Evolutionary conservation across 2,113 vertebrate species (phyloP), one percentile per base, ranked within the genome.

Genomic region (Chloropsis hardwickii): DNA sequence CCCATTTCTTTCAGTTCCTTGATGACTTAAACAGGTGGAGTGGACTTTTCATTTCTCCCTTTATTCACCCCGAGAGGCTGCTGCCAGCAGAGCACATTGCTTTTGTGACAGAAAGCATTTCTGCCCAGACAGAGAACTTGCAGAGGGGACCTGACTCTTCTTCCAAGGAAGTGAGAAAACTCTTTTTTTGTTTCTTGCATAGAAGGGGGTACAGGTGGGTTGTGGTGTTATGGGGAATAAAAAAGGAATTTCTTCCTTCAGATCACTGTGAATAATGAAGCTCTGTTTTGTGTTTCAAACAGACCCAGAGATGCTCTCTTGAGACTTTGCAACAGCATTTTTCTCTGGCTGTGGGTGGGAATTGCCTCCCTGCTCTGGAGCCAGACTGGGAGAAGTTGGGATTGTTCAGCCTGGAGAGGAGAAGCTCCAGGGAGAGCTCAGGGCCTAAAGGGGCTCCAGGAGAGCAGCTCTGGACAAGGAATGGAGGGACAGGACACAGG

Each of bases 1-100:
- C 71, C 44, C 37, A 1, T 79, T 96, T 71, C 47, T 77, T 88
- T 53, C 93, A 99, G 99, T 98, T 95, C 40, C 98, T 98, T 60
- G 98, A 98, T 50, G 99, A 99, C 88, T 97, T 99, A 79, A 99
- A 97, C 98, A 98, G 98, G 66, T 99, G 99, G 99, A 99, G 98
- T 8, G 86, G 98, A 4, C 95, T 98, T 65, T 91, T 98, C 14
- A 77, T 97, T 31, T 97, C 99, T 42, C 98, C 98, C 40, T 82
- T 98, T 37, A 16, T 97, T 66, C 91, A 50, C 90, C 48, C 94
- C 16, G 97, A 96, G 53, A 56, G 79, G 54, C 60, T 96, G 85
- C 97, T 98, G 48, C 89, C 89, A 66, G 81, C 97, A 57, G 98
- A 99, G 12, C 98, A 98, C 71, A 97, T 99, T 39, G 98, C 98